Evolutionary conservation across 2,797 vertebrate species (phyloP), one percentile per base, ranked within the genome.

Genomic region (Tiaroga cobitis): DNA sequence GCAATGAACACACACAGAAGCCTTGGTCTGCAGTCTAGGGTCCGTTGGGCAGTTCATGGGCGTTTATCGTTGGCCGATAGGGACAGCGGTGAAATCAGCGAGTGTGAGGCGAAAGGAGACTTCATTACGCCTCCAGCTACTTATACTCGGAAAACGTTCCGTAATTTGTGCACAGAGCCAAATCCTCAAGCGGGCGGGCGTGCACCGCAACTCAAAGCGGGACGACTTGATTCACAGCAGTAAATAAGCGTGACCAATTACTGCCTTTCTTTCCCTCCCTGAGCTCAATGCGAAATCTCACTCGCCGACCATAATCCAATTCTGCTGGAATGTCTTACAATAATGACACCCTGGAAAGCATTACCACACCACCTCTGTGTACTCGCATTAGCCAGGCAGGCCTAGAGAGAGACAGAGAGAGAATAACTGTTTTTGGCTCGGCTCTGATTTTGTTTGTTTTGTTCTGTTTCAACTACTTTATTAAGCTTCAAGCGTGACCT

Each of bases 201-300:
- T 82, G 80, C 88, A 83, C 81, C 54, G 78, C 87, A 91, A 88
- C 81, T 87, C 69, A 19, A 65, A 85, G 87, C 37, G 43, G 61
- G 67, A 39, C 54, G 34, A 83, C 86, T 84, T 88, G 80, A 89
- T 92, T 92, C 90, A 83, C 85, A 86, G 84, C 84, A 78, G 73
- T 88, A 92, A 93, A 93, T 90, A 92, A 90, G 87, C 87, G 78
- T 92, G 92, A 92, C 91, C 87, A 93, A 93, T 93, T 90, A 91
- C 88, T 84, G 89, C 85, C 90, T 92, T 90, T 88, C 84, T 88
- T 88, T 86, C 86, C 69, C 86, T 77, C 19, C 73, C 51, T 56
- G 26, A 61, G 74, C 80, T 82, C 82, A 85, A 85, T 59, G 81
- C 24, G 59, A 56, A 65, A 70, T 83, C 85, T 86, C 85, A 78